Conservation (phyloP, 1,140 invertebrate species). For the Drosophila leontia region DNA sequence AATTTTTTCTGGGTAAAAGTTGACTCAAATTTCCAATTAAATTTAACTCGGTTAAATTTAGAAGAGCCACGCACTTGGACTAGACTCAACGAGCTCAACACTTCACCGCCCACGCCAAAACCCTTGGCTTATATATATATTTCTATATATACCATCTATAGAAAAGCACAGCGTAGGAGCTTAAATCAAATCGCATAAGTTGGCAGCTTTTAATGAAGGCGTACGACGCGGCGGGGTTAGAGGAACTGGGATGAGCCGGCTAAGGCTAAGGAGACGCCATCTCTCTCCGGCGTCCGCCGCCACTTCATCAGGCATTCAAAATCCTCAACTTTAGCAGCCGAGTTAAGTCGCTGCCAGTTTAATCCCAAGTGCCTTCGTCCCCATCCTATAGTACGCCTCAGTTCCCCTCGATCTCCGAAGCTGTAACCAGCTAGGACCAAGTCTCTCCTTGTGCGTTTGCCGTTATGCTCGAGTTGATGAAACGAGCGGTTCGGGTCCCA, state of each 20-base stretch:
- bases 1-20: not conserved
- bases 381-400: not conserved
- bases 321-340: slow-evolving; percentile 70
- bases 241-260: slow-evolving; percentile 13
- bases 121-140: slow-evolving; percentile 17
- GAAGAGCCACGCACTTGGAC: slow-evolving; percentile 19
- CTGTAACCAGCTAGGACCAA: slow-evolving; percentile 1
- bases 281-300: slow-evolving; percentile 5
- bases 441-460: slow-evolving; percentile 36
- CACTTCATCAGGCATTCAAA: slow-evolving; percentile 41
- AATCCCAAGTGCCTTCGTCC: slow-evolving; percentile 66
- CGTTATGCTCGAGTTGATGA: slow-evolving; percentile 61
- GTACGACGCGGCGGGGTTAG: not conserved
- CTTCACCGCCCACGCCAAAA: not conserved
- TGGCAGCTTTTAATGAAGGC: slow-evolving; percentile 74
- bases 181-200: slow-evolving; percentile 79
- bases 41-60: slow-evolving; percentile 31
- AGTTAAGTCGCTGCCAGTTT: slow-evolving; percentile 74
- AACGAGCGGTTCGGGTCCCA: slow-evolving; percentile 30
- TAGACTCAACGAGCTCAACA: slow-evolving; percentile 10
- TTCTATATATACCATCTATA: slow-evolving; percentile 16
- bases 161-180: slow-evolving; percentile 40
- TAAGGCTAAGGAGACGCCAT: slow-evolving; percentile 3
- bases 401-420: not conserved
- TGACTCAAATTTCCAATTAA: slow-evolving; percentile 20